Evolutionary conservation across 1,140 invertebrate genomes (phyloP).

Genomic region (Cydia strobilella): DNA sequence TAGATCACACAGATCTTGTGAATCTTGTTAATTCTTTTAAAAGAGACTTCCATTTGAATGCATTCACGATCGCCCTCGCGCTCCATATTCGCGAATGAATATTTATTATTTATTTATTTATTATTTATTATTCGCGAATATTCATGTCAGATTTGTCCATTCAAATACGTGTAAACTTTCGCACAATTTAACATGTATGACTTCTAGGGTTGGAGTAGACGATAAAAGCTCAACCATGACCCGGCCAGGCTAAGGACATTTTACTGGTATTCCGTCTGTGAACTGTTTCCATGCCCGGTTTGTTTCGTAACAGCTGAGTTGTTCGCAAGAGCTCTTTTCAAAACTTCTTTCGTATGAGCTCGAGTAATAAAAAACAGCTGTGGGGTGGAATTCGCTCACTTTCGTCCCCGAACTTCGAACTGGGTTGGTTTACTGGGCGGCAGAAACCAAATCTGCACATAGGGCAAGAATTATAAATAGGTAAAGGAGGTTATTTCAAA

Average conservation of each 20-base stretch:
- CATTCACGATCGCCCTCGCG: no score
- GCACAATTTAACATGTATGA: no score
- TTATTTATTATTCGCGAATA: no score
- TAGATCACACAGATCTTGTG: no score
- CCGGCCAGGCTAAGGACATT: background rate
- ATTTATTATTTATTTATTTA: no score
- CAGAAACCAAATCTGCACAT: background rate
- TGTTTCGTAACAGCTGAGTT: constrained; percentile 22
- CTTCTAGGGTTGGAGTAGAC: background rate
- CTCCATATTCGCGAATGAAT: no score
- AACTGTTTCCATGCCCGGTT: constrained; percentile 1
- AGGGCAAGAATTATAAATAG: background rate
- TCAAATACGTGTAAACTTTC: no score
- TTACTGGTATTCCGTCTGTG: constrained; percentile 5
- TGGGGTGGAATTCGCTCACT: constrained; percentile 7
- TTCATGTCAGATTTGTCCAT: no score
- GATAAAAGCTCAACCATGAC: background rate
- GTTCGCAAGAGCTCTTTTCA: constrained; percentile 21
- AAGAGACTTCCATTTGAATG: no score
- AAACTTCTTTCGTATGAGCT: constrained; percentile 29
- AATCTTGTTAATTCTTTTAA: no score
- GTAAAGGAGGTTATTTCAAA: background rate
- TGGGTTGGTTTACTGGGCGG: background rate
- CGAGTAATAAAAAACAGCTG: constrained; percentile 28
- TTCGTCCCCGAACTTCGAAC: background rate